A percentile compares a stretch with the other conserved stretches of the same genome.
phyloP scores from a whole-genome alignment of 2,888 invertebrate genomes.

The Prenolepis imparis region DNA sequence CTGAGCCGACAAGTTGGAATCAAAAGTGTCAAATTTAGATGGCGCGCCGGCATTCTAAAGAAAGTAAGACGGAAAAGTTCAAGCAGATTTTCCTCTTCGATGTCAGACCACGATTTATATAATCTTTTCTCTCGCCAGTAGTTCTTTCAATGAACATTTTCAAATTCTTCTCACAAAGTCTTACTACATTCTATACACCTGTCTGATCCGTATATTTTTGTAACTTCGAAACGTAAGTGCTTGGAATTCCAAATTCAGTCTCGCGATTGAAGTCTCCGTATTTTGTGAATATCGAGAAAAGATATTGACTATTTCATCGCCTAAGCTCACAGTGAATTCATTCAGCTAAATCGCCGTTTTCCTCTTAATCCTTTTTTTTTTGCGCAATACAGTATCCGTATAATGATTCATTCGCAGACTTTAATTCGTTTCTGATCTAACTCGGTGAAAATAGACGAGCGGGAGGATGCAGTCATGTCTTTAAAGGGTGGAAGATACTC shows the following conservation, averaged over 20 bases:
- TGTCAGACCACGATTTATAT: conserved; percentile 27
- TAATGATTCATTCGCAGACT: conserved; percentile 17
- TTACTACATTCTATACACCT: neutral
- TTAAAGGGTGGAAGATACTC: neutral
- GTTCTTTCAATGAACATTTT: conserved; percentile 6
- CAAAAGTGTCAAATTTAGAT: conserved; percentile 46
- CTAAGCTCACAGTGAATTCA: neutral
- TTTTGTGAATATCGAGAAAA: neutral
- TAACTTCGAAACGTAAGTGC: neutral
- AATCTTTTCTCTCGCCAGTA: conserved; percentile 17
- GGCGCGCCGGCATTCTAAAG: neutral
- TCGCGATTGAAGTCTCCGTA: neutral
- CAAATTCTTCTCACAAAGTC: conserved; percentile 15
- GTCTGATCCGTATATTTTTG: neutral
- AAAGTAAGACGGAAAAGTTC: conserved; percentile 42
- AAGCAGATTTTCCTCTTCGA: conserved; percentile 26
- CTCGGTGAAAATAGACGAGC: neutral
- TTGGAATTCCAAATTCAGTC: neutral
- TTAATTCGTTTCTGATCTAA: conserved; percentile 24
- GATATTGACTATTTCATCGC: neutral
- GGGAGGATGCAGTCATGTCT: conserved; percentile 45
- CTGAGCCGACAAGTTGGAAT: conserved; percentile 48
- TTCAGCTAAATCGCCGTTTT: neutral
- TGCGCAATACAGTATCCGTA: neutral
- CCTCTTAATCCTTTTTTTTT: neutral